phyloP scores from a whole-genome alignment of 2,797 vertebrate genomes.

The Sphenodon punctatus region DNA sequence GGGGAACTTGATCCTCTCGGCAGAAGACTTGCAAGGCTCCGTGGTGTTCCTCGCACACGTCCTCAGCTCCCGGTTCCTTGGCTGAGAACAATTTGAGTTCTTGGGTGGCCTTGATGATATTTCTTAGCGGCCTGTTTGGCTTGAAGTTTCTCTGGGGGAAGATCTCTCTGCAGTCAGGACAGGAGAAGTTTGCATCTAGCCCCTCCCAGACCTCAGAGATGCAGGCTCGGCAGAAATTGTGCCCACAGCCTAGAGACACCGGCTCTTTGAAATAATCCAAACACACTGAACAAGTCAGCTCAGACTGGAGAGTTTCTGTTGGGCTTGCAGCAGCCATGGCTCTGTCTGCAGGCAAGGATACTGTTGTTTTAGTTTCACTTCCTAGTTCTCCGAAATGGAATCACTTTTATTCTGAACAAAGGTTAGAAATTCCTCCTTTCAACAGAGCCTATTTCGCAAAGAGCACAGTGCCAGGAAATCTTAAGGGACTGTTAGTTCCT shows the following conservation, averaged over 20 bases:
- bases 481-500: too few species aligned
- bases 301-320: neutral
- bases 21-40: neutral
- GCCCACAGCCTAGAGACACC: neutral
- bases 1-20: neutral
- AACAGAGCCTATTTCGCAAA: too few species aligned
- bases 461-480: too few species aligned
- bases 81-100: too few species aligned
- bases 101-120: neutral
- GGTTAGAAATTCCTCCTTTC: too few species aligned
- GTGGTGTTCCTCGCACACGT: too few species aligned
- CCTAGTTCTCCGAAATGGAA: neutral
- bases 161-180: neutral
- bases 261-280: neutral
- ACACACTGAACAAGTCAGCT: neutral
- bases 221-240: too few species aligned
- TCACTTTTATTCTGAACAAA: too few species aligned
- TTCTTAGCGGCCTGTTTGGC: neutral
- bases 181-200: neutral
- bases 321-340: neutral
- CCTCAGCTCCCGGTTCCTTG: too few species aligned
- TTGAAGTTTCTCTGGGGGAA: neutral
- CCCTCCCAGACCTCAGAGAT: neutral
- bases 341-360: neutral
- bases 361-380: neutral